Evolutionary conservation across 2,888 invertebrate species (phyloP), one percentile per base, ranked within the genome.

Genomic region (Rutpela maculata): DNA sequence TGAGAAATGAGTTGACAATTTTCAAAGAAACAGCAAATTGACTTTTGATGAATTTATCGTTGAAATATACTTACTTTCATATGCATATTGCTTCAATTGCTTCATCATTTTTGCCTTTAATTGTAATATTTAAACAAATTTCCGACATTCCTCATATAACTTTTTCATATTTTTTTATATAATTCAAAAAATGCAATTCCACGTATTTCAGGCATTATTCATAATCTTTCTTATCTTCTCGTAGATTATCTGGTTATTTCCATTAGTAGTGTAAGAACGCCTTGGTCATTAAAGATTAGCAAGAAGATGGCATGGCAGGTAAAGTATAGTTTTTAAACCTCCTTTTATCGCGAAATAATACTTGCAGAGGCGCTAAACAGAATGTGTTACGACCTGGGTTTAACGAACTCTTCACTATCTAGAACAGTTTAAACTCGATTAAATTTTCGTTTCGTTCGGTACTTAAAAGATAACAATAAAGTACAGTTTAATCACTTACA

Each of bases 381-480:
- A 84, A 85, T 84, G 85, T 85, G 84, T 84, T 83, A 84, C 84
- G 82, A 77, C 73, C 79, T 56, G 72, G 81, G 85, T 84, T 82
- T 82, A 78, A 82, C 76, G 85, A 84, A 84, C 85, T 84, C 80
- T 75, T 76, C 78, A 76, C 80, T 82, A 85, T 85, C 83, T 85
- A 78, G 85, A 84, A 84, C 85, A 84, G 79, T 78, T 80, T 77
- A 80, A 78, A 81, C 79, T 82, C 82, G 75, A 81, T 81, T 81
- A 76, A 81, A 84, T 84, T 85, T 83, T 84, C 81, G 82, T 85
- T 84, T 85, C 84, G 78, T 84, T 84, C 77, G 81, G 57, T 75
- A 63, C 57, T 59, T 43, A 65, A 50, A 19, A 62, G 75, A 75
- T 50, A 75, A 78, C 66, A 75, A 75, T 75, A 63, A 63, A 59